Conservation (phyloP, 23 tunicate genomes). For the Phallusia fumigata region DNA sequence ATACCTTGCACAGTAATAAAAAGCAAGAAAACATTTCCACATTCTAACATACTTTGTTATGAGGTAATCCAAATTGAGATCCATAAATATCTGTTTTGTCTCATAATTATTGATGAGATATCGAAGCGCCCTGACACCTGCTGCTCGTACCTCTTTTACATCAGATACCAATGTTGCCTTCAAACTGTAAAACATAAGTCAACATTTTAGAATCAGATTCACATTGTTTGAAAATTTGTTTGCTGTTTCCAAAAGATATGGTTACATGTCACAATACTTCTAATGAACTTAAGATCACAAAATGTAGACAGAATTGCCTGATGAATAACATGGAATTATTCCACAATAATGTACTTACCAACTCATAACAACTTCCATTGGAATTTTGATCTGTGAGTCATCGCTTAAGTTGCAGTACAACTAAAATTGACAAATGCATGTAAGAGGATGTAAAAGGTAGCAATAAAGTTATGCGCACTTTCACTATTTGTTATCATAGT, state of each 20-base stretch:
- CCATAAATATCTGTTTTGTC: constrained; percentile 38
- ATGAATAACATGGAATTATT: background rate
- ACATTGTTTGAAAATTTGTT: too few relatives aligned
- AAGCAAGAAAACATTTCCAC: too few relatives aligned
- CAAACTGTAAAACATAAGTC: constrained; percentile 31
- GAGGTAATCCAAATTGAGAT: constrained; percentile 67
- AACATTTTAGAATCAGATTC: too few relatives aligned
- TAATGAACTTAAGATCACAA: too few relatives aligned
- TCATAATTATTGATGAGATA: constrained; percentile 66
- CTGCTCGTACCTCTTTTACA: constrained; percentile 89
- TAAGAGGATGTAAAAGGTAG: background rate
- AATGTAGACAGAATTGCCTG: too few relatives aligned
- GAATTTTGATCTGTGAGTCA: constrained; percentile 38
- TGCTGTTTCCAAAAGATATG: too few relatives aligned
- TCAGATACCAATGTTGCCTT: constrained; percentile 78
- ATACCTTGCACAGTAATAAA: too few relatives aligned
- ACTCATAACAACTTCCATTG: constrained; percentile 76
- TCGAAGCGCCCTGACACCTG: constrained; percentile 66
- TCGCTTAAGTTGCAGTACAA: constrained; percentile 64
- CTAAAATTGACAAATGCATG: constrained; percentile 18
- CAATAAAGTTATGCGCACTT: background rate
- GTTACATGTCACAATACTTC: too few relatives aligned
- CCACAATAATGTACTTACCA: constrained; percentile 28
- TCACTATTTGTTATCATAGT: background rate
- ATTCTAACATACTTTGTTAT: constrained; percentile 40